Evolutionary conservation across 2,797 vertebrate genomes (phyloP), one percentile per base, ranked within the genome.

Genomic region (Zalophus californianus): DNA sequence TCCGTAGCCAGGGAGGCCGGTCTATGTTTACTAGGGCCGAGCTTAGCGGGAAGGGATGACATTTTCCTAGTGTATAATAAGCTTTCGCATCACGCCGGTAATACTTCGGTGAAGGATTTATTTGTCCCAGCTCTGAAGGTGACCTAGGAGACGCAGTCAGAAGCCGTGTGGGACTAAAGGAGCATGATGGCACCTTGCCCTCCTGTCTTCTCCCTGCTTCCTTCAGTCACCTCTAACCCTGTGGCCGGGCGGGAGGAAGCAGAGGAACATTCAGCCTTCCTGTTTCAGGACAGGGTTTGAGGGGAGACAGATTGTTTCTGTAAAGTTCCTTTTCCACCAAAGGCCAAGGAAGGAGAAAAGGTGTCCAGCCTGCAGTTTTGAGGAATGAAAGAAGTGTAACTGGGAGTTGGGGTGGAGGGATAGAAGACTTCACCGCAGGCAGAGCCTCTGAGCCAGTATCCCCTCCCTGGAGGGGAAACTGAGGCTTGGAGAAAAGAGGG

Each of bases 71-170:
- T 7, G 38, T 21, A 4, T 32, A 23, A 29, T 35, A 68, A 56
- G 62, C 48, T 25, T 90, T 78, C 7, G 1, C 44, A 32, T 20
- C 79, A 29, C 48, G 62, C 7, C 0, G 4, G 25, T 72, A 48
- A 44, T 32, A 21, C 79, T 82, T 79, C 2, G 3, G 50, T 48
- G 68, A 62, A 90, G 77, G 66, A 23, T 62, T 83, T 58, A 21
- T 68, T 50, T 77, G 73, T 29, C n/a, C 73, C 52, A 38, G 70
- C 60, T 32, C 86, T 85, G 92, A 87, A 82, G 72, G 93, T 91
- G 75, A 68, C 68, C 12, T 14, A 13, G 7, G 72, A 52, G 72
- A 9, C 44, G 35, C 68, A 4, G 20, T 82, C 41, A 23, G 72
- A 41, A 58, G 58, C 79, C 12, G 0, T 58, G 66, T 60, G 80